Conservation (phyloP, 2,888 invertebrate genomes). For the Hydroisotoma schaefferi region DNA sequence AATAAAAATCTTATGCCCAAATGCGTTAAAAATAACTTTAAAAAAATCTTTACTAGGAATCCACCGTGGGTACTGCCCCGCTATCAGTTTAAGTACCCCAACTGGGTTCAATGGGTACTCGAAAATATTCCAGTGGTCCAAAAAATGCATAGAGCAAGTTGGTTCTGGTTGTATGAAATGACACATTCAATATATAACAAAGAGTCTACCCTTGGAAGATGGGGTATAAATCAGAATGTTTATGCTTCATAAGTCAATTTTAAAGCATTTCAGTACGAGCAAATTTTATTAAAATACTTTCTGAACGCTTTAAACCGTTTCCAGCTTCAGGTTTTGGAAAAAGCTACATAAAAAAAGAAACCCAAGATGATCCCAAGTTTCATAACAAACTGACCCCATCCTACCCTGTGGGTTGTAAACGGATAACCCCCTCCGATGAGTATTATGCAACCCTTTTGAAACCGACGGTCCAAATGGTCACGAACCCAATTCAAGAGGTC, state of each 20-base stretch:
- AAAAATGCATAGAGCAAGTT: slow-evolving; percentile 24
- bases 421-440: slow-evolving; percentile 28
- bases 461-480: slow-evolving; percentile 30
- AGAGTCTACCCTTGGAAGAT: slow-evolving; percentile 10
- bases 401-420: slow-evolving; percentile 41
- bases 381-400: slow-evolving; percentile 28
- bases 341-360: slow-evolving; percentile 14
- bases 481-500: slow-evolving; percentile 22
- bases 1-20: too few species aligned
- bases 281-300: neutral
- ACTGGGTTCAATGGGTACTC: slow-evolving; percentile 26
- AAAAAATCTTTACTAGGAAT: slow-evolving; percentile 12
- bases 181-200: slow-evolving; percentile 11
- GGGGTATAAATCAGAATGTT: slow-evolving; percentile 12
- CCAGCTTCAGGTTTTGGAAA: slow-evolving; percentile 9
- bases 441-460: slow-evolving; percentile 32
- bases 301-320: neutral
- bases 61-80: slow-evolving; percentile 36
- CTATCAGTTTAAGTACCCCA: slow-evolving; percentile 22
- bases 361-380: slow-evolving; percentile 17
- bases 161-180: slow-evolving; percentile 25
- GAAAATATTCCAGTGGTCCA: slow-evolving; percentile 25
- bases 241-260: too few species aligned
- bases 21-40: too few species aligned
- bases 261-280: neutral